These are phyloP conservation scores for Trimorus sp. DNA, from an alignment of 2,888 invertebrate species.

Conservation along the genomic window DNA sequence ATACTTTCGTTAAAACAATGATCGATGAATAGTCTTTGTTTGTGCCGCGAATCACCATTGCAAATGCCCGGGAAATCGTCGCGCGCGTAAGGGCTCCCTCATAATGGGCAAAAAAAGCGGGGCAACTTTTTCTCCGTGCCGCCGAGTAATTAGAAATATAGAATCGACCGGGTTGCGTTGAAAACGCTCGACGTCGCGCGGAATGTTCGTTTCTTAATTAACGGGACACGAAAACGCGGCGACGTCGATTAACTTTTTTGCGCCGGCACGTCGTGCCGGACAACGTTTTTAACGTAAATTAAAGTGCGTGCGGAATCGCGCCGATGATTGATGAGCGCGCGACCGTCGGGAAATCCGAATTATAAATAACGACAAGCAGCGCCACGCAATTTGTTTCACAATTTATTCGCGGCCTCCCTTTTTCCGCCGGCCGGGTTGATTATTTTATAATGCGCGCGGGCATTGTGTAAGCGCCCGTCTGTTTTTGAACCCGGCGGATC, in stretches of 20 bases:
- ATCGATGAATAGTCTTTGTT: conserved; percentile 71
- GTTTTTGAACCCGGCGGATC: conserved; percentile 33
- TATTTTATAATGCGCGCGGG: conserved; percentile 50
- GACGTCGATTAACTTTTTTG: conserved; percentile 61
- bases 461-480: conserved; percentile 35
- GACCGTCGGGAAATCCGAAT: conserved; percentile 15
- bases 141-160: conserved; percentile 60
- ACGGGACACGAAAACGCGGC: conserved; percentile 52
- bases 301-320: conserved; percentile 55
- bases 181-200: conserved; percentile 61
- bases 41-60: conserved; percentile 51
- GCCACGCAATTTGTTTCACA: conserved; percentile 47
- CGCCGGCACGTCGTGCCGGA: conserved; percentile 21
- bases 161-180: conserved; percentile 62
- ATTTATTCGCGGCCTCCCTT: conserved; percentile 50
- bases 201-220: conserved; percentile 66
- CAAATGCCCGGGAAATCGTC: conserved; percentile 51
- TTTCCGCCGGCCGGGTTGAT: conserved; percentile 49
- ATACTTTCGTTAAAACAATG: conserved; percentile 69
- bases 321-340: conserved; percentile 50
- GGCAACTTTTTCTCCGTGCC: conserved; percentile 28
- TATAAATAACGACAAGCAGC: conserved; percentile 44
- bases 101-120: conserved; percentile 47
- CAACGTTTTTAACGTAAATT: conserved; percentile 61
- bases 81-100: conserved; percentile 25